Conservation (phyloP, 2,113 vertebrate genomes). For the Xyliphius kryptos region DNA sequence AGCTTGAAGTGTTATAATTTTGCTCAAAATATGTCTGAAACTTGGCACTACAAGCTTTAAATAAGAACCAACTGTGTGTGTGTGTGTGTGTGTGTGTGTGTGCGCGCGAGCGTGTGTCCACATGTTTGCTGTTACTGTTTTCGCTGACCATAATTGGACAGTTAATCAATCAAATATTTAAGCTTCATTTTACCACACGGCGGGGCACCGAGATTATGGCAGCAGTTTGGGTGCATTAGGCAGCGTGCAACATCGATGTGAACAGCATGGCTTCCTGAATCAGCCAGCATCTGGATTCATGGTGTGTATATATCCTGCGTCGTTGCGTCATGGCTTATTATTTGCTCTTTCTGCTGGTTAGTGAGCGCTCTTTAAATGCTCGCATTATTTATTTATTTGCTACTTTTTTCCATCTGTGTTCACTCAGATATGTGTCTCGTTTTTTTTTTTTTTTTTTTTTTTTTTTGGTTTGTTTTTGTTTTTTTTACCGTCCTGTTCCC, state of each 20-base stretch:
- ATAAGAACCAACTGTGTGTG: no score
- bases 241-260: conserved; percentile 52
- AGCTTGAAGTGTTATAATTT: conserved; percentile 13
- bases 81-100: no score
- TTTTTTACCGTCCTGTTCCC: conserved; percentile 45
- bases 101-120: conserved; percentile 29
- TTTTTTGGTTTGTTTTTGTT: conserved; percentile 29
- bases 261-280: conserved; percentile 42
- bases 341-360: conserved; percentile 58
- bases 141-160: conserved; percentile 60
- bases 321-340: conserved; percentile 44
- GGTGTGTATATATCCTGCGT: conserved; percentile 23
- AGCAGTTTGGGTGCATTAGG: conserved; percentile 61
- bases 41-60: conserved; percentile 18
- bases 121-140: conserved; percentile 50
- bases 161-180: conserved; percentile 77
- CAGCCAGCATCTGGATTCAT: conserved; percentile 40
- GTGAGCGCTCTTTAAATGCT: conserved; percentile 57
- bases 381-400: conserved; percentile 2
- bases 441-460: conserved; percentile 41
- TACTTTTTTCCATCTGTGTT: conserved; percentile 33
- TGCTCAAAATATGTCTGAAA: background rate
- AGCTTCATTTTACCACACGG: conserved; percentile 66
- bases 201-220: conserved; percentile 67
- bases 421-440: conserved; percentile 34